Conservation (phyloP, 2,797 vertebrate genomes). For the Somateria mollissima region DNA sequence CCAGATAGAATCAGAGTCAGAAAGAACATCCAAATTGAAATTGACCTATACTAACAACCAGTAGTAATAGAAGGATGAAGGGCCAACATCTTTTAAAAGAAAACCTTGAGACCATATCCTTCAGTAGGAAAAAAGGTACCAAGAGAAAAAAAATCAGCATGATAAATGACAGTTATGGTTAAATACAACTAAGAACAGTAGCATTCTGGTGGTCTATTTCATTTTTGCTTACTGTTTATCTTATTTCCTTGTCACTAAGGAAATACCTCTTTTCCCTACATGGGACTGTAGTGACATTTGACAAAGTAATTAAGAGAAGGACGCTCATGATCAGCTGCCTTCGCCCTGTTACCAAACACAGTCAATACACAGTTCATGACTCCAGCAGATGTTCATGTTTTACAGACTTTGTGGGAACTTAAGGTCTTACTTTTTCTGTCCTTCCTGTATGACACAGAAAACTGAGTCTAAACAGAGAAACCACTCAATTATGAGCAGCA, state of each 20-base stretch:
- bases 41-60: background rate
- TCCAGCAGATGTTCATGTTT: constrained; percentile 45
- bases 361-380: constrained; percentile 44
- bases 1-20: background rate
- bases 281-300: constrained; percentile 33
- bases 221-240: constrained; percentile 14
- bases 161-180: background rate
- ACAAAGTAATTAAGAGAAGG: constrained; percentile 60
- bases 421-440: constrained; percentile 16
- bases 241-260: constrained; percentile 39
- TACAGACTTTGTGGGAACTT: constrained; percentile 21
- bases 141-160: background rate
- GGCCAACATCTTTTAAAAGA: background rate
- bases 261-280: constrained; percentile 32
- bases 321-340: constrained; percentile 14
- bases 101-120: background rate
- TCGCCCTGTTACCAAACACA: constrained; percentile 28
- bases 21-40: background rate
- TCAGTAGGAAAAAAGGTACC: background rate
- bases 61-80: background rate
- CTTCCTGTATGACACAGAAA: constrained; percentile 32
- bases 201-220: background rate
- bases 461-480: constrained; percentile 25
- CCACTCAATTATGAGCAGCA: background rate
- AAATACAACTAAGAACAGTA: background rate